Base-by-base conservation (phyloP, 2,888 invertebrate species). In the Ennomos quercinarius region DNA sequence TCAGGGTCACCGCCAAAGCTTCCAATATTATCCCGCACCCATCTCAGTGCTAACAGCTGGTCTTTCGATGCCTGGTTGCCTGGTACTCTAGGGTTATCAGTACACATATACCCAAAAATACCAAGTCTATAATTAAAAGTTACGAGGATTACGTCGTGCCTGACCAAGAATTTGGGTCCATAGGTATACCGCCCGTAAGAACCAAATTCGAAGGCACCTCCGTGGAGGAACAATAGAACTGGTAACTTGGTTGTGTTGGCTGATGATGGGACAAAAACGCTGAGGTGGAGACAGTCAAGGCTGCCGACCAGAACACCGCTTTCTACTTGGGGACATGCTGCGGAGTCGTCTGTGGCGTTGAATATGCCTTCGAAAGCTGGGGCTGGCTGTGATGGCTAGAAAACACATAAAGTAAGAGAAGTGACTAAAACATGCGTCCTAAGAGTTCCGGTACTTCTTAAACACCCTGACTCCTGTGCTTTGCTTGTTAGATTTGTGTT, bases 251-350 rank as follows among this genome's bases (percentile, higher is more conserved):
- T 76, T 0, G 44, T 61, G 17, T 74, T 76, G 1, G 44, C 57
- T 6, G 76, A 39, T 48, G 77, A 1, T 52, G 94, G 94, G 1
- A 94, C 93, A 72, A 93, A 95, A 0, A 81, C 53, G 51, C 79
- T 76, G 0, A 81, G 49, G 10, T 71, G 71, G 0, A 82, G 66
- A 40, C 80, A 78, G 51, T 77, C 73, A 0, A 78, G 46, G 8
- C 66, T 44, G 8, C 77, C 78, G 0, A 64, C 47, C 8, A 48
- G 11, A 12, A 67, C 60, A 6, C 63, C 55, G 11, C n/a, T 45
- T 34, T n/a, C 39, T 37, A 13, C 8, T 69, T 81, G 81, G 9
- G 80, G 77, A 44, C 79, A 79, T 40, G 66, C 61, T 5, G 71
- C 64, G 5, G 74, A 69, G 52, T 81, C 80, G 41, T 77, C 69